Base-by-base conservation (phyloP, 1,140 invertebrate species). In the Lepidostoma basale region DNA sequence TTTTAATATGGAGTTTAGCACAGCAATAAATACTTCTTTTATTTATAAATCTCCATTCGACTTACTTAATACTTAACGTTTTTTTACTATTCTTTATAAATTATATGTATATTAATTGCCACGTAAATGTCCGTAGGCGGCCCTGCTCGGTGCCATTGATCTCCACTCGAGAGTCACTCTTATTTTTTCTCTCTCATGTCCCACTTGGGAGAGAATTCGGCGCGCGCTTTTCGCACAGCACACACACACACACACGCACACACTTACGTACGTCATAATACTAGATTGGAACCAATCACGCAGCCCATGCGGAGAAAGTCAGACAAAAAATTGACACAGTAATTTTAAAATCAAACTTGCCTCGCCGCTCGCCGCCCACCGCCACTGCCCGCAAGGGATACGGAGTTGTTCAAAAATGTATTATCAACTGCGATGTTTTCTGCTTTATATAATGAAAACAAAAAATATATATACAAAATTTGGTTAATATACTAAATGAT, bases 281-380 rank as follows among this genome's bases (percentile, higher is more conserved):
- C 26, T 33, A 30, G 52, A 33, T 39, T 56, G 12, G n/a, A 36
- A 56, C 30, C 52, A 36, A 39, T 39, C 30, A 10, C 52, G 16
- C 8, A 8, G 16, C 33, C n/a, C n/a, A n/a, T 16, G 14, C 10
- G 16, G 52, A 56, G 52, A 56, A 56, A 56, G 52, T 56, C 22
- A 22, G 3, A 56, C 8, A 33, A 56, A 56, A 56, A 56, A 56
- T 33, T 49, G 45, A 49, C 45, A 49, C 45, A 28, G n/a, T n/a
- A n/a, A n/a, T n/a, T n/a, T n/a, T n/a, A 25, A 49, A 49, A 49
- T 49, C 14, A n/a, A 25, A 49, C 45, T 14, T 49, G 3, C 3
- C 3, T 3, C 16, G 36, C 36, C 36, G 36, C 36, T 23, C 3
- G 3, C 9, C 4, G 44, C 44, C 5, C 6, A 20, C 20, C 44